Evolutionary conservation across 1,140 invertebrate genomes (phyloP), one percentile per base, ranked within the genome.

Genomic region (Heliconius hermathena): DNA sequence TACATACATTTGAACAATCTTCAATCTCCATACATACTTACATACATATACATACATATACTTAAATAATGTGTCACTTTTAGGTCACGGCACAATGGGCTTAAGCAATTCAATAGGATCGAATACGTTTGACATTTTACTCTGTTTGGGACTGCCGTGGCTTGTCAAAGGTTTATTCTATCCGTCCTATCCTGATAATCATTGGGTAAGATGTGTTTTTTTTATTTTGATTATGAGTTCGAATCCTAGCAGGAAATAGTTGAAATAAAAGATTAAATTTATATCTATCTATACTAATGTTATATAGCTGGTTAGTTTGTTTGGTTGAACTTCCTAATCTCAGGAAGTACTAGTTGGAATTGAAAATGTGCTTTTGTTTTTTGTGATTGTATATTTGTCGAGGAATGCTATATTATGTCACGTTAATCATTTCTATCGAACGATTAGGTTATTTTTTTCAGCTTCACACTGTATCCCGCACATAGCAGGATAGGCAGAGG

Each of bases 41-140:
- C 9, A 22, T 60, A 60, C 57, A 22, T 22, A 29, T 26, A 26
- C 13, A 29, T 18, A 66, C 60, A 16, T 16, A 29, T 29, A 66
- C n/a, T 22, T 66, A 66, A 66, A 66, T 66, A 66, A 66, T 66
- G 13, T 66, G 26, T 16, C 60, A 66, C 60, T 84, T 84, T 41
- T 76, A 94, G 91, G 91, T 33, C 87, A 98, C 83, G 97, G 97
- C 26, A 97, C 97, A 9, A 98, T 98, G 97, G 97, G 97, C 2
- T 97, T 98, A 78, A 97, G 97, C 88, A 98, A 98, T 90, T 97
- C 97, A 1, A 97, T 98, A 84, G 97, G 97, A 5, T 98, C 97
- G 1, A 98, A 98, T 87, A 98, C 97, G 2, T 98, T 98, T 90
- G 98, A 98, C 90, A 98, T 98, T 83, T 92, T 98, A 13, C 92